These are phyloP conservation scores for Pocillopora verrucosa DNA, from an alignment of 64 coral and sea anemone species.

Conservation along the genomic window DNA sequence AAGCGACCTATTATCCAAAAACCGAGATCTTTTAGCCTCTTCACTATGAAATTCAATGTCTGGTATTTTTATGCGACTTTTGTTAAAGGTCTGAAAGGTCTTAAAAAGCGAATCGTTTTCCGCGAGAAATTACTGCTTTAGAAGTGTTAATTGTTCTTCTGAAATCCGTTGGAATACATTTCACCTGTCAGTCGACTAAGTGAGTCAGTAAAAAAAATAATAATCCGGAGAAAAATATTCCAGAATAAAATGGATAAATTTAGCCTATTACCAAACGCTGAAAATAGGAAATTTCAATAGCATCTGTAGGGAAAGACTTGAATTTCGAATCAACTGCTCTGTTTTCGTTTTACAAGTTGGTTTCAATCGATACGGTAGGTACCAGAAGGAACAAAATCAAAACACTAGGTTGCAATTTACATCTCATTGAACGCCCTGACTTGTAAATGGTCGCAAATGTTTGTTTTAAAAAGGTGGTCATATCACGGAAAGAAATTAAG, in stretches of 20 bases:
- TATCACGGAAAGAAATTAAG: background rate
- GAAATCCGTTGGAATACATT: constrained; percentile 15
- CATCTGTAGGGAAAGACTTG: background rate
- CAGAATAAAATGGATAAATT: background rate
- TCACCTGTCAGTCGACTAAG: constrained; percentile 15
- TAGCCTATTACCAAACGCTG: background rate
- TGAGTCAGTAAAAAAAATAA: background rate
- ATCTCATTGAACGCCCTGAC: background rate
- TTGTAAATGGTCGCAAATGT: background rate
- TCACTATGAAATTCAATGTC: background rate
- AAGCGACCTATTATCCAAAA: background rate
- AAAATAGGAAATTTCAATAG: background rate
- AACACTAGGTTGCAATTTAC: constrained; percentile 2
- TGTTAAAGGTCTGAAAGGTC: background rate
- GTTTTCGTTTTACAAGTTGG: background rate
- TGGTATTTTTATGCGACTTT: background rate
- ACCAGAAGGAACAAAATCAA: background rate
- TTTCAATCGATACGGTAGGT: background rate
- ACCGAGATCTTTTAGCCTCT: background rate
- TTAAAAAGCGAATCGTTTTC: background rate
- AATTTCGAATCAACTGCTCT: background rate
- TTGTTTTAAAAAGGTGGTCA: background rate
- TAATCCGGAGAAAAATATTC: background rate
- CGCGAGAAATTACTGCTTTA: background rate
- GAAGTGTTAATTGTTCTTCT: constrained; percentile 17